A percentile compares a stretch with the other conserved stretches of the same genome.
Conservation (phyloP, 2,888 invertebrate species). For the Mesopsocus fuscifrons region DNA sequence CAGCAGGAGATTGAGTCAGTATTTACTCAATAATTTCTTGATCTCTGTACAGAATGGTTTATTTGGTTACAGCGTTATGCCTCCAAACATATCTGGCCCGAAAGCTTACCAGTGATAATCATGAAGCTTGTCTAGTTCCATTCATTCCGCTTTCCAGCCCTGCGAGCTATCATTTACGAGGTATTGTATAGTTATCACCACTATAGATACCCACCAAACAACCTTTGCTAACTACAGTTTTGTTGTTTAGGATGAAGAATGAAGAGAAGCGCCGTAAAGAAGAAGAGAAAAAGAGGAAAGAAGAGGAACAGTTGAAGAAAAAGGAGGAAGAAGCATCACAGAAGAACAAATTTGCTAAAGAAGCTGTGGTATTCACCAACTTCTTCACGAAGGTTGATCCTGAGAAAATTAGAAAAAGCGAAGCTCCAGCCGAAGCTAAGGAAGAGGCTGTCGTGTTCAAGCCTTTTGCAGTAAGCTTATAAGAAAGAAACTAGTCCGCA, state of each 20-base stretch:
- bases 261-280: conserved; percentile 25
- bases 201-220: no score
- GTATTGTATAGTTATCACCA: no score
- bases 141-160: no score
- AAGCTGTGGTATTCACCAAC: conserved; percentile 23
- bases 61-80: conserved; percentile 22
- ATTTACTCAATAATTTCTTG: conserved; percentile 19
- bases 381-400: conserved; percentile 22
- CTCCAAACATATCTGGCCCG: conserved; percentile 9
- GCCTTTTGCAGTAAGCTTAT: conserved; percentile 33
- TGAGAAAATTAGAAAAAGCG: conserved; percentile 6
- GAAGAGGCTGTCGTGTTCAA: conserved; percentile 32
- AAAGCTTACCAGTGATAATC: neutral
- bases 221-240: neutral
- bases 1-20: conserved; percentile 26
- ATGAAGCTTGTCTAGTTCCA: no score
- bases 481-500: no score
- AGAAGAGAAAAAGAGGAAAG: conserved; percentile 29
- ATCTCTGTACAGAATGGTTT: conserved; percentile 4
- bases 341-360: conserved; percentile 20
- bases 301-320: conserved; percentile 37
- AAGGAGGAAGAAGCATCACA: conserved; percentile 39
- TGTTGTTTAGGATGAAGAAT: conserved; percentile 19
- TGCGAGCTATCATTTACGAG: no score
- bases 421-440: conserved; percentile 10